Percentiles rank a stretch among this genome's conserved stretches.
Evolutionary conservation across 2,888 invertebrate genomes (phyloP).

Genomic region (Volucella inanis): DNA sequence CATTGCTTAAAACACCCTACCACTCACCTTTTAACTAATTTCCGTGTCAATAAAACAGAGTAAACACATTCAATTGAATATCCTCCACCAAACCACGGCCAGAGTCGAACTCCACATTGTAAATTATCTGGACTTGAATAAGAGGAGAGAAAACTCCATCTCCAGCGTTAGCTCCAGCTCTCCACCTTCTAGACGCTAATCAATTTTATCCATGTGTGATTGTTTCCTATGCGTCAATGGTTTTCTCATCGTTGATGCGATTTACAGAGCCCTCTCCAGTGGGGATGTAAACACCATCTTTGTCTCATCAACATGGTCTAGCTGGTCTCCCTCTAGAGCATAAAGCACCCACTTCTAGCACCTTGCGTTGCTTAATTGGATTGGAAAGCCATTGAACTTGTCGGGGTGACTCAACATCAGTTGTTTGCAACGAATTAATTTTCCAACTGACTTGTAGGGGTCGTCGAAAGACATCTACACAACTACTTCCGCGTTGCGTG

Average conservation of each 20-base stretch:
- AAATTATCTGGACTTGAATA: conserved; percentile 8
- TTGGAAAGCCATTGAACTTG: conserved; percentile 52
- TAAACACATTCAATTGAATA: neutral
- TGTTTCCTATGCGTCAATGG: conserved; percentile 44
- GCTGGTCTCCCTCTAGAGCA: neutral
- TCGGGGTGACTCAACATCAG: conserved; percentile 24
- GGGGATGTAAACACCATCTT: conserved; percentile 8
- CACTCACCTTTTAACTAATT: too few species aligned
- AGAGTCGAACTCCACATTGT: neutral
- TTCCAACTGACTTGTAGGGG: conserved; percentile 49
- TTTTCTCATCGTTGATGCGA: conserved; percentile 30
- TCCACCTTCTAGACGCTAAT: conserved; percentile 21
- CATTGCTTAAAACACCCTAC: too few species aligned
- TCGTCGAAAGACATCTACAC: conserved; percentile 18
- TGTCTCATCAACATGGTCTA: neutral
- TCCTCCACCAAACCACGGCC: neutral
- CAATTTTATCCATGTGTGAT: conserved; percentile 46
- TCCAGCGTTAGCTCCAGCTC: neutral
- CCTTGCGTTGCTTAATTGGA: conserved; percentile 49
- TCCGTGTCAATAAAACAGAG: neutral
- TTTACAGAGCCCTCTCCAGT: conserved; percentile 10
- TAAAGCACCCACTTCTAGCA: conserved; percentile 31
- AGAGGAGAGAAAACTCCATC: neutral
- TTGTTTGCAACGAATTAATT: conserved; percentile 46
- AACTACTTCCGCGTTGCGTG: conserved; percentile 32